These are phyloP conservation scores for Frieseomelitta varia DNA, from an alignment of 1,140 invertebrate genomes.

Conservation along the genomic window DNA sequence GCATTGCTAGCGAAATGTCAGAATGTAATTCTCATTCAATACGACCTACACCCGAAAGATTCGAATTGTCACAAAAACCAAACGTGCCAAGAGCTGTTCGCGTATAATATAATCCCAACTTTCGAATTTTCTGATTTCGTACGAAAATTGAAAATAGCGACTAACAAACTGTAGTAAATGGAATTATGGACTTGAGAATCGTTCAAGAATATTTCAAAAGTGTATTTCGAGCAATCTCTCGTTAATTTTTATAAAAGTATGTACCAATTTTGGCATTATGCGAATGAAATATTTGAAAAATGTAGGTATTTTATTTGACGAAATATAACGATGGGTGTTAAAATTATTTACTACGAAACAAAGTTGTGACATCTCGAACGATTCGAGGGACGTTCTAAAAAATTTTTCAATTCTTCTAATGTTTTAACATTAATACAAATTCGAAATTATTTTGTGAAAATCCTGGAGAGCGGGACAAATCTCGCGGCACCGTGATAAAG, in stretches of 20 bases:
- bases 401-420: not conserved
- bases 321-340: not conserved
- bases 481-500: slow-evolving; percentile 40
- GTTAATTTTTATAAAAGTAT: not conserved
- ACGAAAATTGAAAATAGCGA: not conserved
- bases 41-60: not conserved
- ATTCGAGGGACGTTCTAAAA: not conserved
- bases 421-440: not conserved
- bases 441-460: too few species aligned
- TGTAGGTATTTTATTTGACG: not conserved
- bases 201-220: not conserved
- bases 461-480: not conserved
- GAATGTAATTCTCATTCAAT: not conserved
- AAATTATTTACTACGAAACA: not conserved
- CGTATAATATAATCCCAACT: not conserved
- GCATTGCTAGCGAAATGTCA: not conserved
- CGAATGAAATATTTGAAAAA: not conserved
- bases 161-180: not conserved
- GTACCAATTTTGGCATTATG: not conserved
- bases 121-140: not conserved
- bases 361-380: not conserved
- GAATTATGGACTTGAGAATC: not conserved
- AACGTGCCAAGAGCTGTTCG: not conserved
- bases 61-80: not conserved
- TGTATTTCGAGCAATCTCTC: not conserved